Evolutionary conservation across 2,888 invertebrate genomes (phyloP).

Genomic region (Muschampia plurimacula): DNA sequence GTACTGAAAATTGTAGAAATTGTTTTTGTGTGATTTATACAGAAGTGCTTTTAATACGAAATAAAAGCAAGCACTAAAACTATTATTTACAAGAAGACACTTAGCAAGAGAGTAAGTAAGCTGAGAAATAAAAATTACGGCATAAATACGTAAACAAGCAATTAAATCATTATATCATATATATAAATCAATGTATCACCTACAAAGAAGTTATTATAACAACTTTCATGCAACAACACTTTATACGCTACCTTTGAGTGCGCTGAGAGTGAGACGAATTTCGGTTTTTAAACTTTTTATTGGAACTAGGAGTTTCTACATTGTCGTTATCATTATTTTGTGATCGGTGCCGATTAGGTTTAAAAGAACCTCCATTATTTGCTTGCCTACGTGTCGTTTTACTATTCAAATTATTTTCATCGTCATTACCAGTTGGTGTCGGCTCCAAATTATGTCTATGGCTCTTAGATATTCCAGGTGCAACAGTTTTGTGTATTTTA

Average conservation of each 20-base stretch:
- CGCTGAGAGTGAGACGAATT: slow-evolving; percentile 69
- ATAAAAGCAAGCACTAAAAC: background rate
- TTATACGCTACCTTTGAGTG: slow-evolving; percentile 67
- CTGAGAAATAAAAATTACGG: background rate
- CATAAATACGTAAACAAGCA: background rate
- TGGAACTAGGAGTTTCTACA: slow-evolving; percentile 61
- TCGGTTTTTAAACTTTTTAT: slow-evolving; percentile 79
- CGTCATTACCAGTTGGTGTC: slow-evolving; percentile 87
- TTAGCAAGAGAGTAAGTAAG: background rate
- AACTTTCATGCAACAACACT: slow-evolving; percentile 42
- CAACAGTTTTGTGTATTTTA: slow-evolving; percentile 91
- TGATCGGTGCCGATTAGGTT: slow-evolving; percentile 81
- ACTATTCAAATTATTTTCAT: slow-evolving; percentile 84
- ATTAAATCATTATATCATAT: background rate
- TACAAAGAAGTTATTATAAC: background rate
- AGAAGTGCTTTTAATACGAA: slow-evolving; percentile 7
- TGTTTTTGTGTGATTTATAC: slow-evolving; percentile 8
- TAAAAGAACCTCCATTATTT: slow-evolving; percentile 79
- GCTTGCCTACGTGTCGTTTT: slow-evolving; percentile 84
- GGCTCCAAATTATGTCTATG: slow-evolving; percentile 88
- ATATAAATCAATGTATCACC: no score
- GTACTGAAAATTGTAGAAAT: slow-evolving; percentile 75
- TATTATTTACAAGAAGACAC: background rate
- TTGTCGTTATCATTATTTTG: slow-evolving; percentile 73
- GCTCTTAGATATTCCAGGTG: slow-evolving; percentile 85